Percentiles rank a stretch among this genome's conserved stretches.
Evolutionary conservation across 2,888 invertebrate species (phyloP).

Genomic region (Callyntrura guangdongensis): DNA sequence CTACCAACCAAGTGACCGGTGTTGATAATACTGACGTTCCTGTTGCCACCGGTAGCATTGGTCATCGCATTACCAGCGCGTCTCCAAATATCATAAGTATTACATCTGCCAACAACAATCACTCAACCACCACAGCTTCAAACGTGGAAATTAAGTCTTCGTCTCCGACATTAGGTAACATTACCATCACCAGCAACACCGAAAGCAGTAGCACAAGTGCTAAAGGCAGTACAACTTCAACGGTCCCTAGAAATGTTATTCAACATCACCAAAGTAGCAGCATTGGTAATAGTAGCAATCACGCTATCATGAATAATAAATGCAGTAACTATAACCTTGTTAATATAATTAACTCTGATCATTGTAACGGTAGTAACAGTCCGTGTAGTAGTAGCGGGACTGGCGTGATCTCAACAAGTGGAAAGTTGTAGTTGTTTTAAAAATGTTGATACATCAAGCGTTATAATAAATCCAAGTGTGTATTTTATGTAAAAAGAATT

Average conservation of each 20-base stretch:
- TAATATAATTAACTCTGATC: too few species aligned
- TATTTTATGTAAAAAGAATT: too few species aligned
- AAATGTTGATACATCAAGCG: too few species aligned
- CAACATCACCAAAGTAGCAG: constrained; percentile 65
- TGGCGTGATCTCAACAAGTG: constrained; percentile 74
- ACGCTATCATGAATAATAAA: constrained; percentile 11
- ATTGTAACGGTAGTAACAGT: constrained; percentile 31
- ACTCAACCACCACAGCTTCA: constrained; percentile 68
- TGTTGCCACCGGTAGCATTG: constrained; percentile 61
- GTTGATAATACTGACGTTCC: background rate
- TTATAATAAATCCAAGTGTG: too few species aligned
- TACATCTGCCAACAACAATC: constrained; percentile 18
- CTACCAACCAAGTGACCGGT: constrained; percentile 61
- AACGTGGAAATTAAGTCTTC: constrained; percentile 63
- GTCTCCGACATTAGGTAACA: constrained; percentile 48
- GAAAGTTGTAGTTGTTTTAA: constrained; percentile 65
- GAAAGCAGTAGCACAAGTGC: constrained; percentile 38
- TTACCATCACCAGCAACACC: constrained; percentile 54
- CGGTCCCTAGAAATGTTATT: constrained; percentile 63
- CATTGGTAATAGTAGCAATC: constrained; percentile 32
- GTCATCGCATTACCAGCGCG: constrained; percentile 78
- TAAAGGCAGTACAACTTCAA: constrained; percentile 9
- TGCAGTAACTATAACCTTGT: constrained; percentile 20
- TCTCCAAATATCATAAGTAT: constrained; percentile 79
- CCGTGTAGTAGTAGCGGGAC: too few species aligned